Evolutionary conservation across 2,113 vertebrate genomes (phyloP), one percentile per base, ranked within the genome.

Genomic region (Alexandromys fortis): DNA sequence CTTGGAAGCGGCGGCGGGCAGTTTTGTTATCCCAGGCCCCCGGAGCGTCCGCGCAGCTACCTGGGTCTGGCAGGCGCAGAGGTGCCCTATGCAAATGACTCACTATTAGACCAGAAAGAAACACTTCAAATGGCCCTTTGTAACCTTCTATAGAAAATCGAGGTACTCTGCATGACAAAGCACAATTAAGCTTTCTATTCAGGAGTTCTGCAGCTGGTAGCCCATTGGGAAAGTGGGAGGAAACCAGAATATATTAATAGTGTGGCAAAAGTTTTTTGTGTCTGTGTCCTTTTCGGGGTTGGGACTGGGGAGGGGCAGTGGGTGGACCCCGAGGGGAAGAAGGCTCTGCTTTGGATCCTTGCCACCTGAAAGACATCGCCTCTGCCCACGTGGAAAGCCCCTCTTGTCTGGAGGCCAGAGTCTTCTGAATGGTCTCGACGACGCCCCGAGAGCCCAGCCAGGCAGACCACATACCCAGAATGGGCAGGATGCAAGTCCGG

Each of bases 111-210:
- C 90, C 75, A 97, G 97, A 97, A 98, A 98, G 97, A 98, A 98
- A 90, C 89, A 97, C 95, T 98, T 98, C 98, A 98, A 98, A 98
- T 95, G 98, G 97, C 98, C 98, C 98, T 98, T 98, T 98, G 98
- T 99, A 98, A 98, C 98, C 98, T 98, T 98, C 98, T 98, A 99
- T 99, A 99, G 99, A 99, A 99, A 99, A 98, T 92, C 97, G 98
- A 96, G 97, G 98, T 98, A 98, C 99, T 99, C 99, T 99, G 99
- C 99, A 99, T 99, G 99, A 99, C 99, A 99, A 99, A 99, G 98
- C 98, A 99, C 99, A 99, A 99, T 99, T 99, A 99, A 99, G 99
- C 98, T 98, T 97, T 98, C 99, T 98, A 99, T 99, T 99, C 99
- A 99, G 98, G 96, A 98, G 97, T 97, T 97, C 96, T 99, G 99